Evolutionary conservation across 2,113 vertebrate species (phyloP).

Genomic region (Orthochromis indermauri): DNA sequence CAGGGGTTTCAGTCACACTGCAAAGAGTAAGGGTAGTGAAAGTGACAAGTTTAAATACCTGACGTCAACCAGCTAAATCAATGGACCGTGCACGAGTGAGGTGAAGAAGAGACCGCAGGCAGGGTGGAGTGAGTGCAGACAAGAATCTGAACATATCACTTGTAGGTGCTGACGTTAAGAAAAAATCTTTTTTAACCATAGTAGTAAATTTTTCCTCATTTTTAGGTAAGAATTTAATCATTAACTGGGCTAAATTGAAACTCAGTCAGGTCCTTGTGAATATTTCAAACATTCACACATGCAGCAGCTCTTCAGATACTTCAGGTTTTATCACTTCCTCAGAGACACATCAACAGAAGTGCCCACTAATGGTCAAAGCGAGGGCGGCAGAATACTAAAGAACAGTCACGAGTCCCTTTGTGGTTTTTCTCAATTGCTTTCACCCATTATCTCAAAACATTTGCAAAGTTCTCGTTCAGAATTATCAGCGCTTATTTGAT

Average conservation of each 20-base stretch:
- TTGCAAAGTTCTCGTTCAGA: background rate
- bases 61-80: background rate
- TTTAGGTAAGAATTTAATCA: background rate
- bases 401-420: background rate
- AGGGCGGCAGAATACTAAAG: background rate
- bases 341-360: background rate
- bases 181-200: background rate
- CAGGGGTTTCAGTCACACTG: background rate
- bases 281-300: background rate
- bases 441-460: background rate
- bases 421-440: background rate
- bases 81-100: background rate
- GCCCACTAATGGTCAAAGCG: background rate
- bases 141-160: background rate
- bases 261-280: background rate
- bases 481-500: slow-evolving; percentile 95
- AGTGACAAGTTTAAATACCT: fast-evolving
- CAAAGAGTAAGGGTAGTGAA: background rate
- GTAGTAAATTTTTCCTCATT: background rate
- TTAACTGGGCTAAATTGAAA: background rate
- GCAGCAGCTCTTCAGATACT: background rate
- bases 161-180: background rate
- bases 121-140: background rate
- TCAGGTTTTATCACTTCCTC: background rate
- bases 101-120: background rate